Conservation (phyloP, 2,797 vertebrate species). For the Cossypha caffra region DNA sequence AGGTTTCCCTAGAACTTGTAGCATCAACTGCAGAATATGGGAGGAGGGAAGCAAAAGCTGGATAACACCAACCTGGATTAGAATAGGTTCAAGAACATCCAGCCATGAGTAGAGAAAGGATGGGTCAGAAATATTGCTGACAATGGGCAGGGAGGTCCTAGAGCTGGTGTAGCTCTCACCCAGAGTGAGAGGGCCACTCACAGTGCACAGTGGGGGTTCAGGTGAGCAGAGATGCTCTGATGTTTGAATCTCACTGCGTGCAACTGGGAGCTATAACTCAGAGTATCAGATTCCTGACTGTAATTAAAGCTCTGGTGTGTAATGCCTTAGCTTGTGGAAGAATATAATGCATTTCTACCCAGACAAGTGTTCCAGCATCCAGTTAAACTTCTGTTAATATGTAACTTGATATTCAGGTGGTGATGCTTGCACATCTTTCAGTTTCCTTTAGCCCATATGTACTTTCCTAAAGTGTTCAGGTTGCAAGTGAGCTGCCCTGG, state of each 20-base stretch:
- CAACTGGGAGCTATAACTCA: not conserved
- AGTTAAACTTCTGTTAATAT: not conserved
- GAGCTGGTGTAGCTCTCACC: not conserved
- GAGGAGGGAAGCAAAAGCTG: not conserved
- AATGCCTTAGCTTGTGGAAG: not conserved
- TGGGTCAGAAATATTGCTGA: not conserved
- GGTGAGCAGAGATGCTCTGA: not conserved
- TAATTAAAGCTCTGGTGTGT: not conserved
- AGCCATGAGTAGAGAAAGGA: not conserved
- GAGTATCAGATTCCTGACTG: not conserved
- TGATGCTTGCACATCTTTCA: not conserved
- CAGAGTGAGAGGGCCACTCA: rapidly evolving
- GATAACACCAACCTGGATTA: not conserved
- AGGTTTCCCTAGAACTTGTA: not conserved
- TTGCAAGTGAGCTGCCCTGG: not conserved
- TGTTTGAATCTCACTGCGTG: not conserved
- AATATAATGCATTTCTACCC: not conserved
- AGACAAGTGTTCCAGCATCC: not conserved
- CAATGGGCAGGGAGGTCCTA: not conserved
- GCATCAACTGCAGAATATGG: not conserved
- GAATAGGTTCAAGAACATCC: not conserved
- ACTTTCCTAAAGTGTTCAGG: not conserved
- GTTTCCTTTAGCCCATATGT: not conserved
- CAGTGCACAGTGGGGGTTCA: not conserved
- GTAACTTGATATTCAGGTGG: not conserved